Percentiles rank a stretch among this genome's conserved stretches.
These are phyloP conservation scores for Sciurus niger DNA, from an alignment of 2,113 vertebrate genomes.

Conservation along the genomic window DNA sequence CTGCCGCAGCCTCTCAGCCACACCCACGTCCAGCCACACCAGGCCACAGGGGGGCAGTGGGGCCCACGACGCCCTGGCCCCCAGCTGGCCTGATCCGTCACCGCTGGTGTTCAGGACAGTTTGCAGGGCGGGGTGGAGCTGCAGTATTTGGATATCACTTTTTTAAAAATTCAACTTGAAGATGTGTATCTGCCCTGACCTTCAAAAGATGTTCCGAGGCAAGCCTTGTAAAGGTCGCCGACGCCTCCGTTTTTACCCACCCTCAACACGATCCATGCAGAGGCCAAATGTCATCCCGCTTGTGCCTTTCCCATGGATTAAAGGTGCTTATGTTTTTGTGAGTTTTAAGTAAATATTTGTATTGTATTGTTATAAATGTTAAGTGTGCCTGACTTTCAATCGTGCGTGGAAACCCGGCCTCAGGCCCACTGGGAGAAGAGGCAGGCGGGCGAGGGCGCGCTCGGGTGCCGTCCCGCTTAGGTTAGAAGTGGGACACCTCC, in stretches of 20 bases:
- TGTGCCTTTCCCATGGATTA: slow-evolving; percentile 90
- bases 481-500: neutral
- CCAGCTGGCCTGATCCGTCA: neutral
- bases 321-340: slow-evolving; percentile 97
- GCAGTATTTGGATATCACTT: neutral
- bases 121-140: neutral
- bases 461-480: neutral
- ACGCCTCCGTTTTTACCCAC: neutral
- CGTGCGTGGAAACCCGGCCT: slow-evolving; percentile 90
- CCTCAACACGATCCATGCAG: slow-evolving; percentile 54
- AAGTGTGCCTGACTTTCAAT: slow-evolving; percentile 92
- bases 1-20: slow-evolving; percentile 2
- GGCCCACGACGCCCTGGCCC: fast-evolving
- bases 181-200: slow-evolving; percentile 57
- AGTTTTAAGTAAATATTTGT: slow-evolving; percentile 97
- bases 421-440: neutral
- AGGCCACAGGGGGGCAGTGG: neutral
- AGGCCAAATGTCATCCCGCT: slow-evolving; percentile 84
- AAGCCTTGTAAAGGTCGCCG: slow-evolving; percentile 23
- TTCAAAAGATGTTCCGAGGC: slow-evolving; percentile 56
- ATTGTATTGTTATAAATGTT: slow-evolving; percentile 93
- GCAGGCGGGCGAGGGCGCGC: fast-evolving
- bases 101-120: neutral
- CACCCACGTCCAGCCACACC: slow-evolving; percentile 11
- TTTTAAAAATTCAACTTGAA: slow-evolving; percentile 82